Conservation (phyloP, 2,888 invertebrate genomes). For the Crossocerus cetratus region DNA sequence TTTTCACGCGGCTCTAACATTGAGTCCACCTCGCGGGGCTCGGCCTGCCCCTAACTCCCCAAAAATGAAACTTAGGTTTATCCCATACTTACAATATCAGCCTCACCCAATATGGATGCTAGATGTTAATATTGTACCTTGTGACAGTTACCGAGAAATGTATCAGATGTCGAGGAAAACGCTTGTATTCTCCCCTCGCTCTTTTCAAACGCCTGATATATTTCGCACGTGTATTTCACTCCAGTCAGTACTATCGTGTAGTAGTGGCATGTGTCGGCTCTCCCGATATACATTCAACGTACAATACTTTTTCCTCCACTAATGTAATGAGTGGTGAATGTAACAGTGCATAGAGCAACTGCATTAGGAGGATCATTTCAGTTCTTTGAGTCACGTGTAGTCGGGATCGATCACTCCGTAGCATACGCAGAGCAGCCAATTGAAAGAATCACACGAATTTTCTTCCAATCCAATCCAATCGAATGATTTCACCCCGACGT, state of each 20-base stretch:
- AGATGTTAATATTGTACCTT: constrained; percentile 69
- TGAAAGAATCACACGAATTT: background rate
- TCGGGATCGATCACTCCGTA: constrained; percentile 17
- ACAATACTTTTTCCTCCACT: constrained; percentile 14
- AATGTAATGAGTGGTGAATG: constrained; percentile 20
- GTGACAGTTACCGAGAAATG: constrained; percentile 54
- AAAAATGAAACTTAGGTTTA: constrained; percentile 94
- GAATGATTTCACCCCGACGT: constrained; percentile 15
- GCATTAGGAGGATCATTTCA: constrained; percentile 22
- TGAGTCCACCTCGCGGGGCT: constrained; percentile 79
- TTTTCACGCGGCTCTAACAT: constrained; percentile 84
- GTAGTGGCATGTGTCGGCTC: constrained; percentile 64
- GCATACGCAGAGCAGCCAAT: too few species aligned
- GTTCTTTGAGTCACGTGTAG: constrained; percentile 26
- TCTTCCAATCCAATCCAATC: background rate
- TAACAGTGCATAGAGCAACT: constrained; percentile 27
- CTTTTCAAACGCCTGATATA: constrained; percentile 53
- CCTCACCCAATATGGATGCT: constrained; percentile 70
- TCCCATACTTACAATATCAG: constrained; percentile 64
- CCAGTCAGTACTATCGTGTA: constrained; percentile 55
- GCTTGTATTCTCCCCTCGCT: constrained; percentile 19
- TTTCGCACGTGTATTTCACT: constrained; percentile 26
- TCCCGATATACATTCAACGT: constrained; percentile 21
- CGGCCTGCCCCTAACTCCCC: constrained; percentile 87
- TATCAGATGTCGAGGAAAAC: constrained; percentile 50